Conservation (phyloP, 2,113 vertebrate genomes). For the Petrocephalus zakoni region DNA sequence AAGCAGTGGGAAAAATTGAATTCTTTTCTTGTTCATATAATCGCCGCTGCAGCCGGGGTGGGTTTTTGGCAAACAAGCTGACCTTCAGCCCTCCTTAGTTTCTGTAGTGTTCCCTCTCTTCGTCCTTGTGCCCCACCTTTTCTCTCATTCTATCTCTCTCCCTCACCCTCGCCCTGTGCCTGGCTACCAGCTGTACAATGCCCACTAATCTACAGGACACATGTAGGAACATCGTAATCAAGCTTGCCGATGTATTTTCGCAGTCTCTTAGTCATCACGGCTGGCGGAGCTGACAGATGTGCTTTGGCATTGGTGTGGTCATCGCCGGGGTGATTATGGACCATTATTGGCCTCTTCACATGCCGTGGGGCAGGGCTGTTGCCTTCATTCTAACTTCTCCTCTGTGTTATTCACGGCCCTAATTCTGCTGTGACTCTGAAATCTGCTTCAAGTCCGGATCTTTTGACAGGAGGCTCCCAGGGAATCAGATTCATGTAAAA, state of each 20-base stretch:
- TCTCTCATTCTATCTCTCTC: too few relatives aligned
- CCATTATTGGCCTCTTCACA: neutral
- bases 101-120: neutral
- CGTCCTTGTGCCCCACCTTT: neutral
- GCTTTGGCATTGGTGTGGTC: neutral
- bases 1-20: neutral
- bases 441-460: neutral
- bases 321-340: neutral
- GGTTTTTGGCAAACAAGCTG: neutral
- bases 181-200: neutral
- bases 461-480: slow-evolving; percentile 12
- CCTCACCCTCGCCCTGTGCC: neutral
- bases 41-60: neutral
- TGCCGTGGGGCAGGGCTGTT: neutral
- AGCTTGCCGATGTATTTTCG: neutral
- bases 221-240: neutral
- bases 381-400: slow-evolving; percentile 12
- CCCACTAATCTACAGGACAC: neutral
- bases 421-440: slow-evolving; percentile 14
- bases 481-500: slow-evolving; percentile 10
- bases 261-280: neutral
- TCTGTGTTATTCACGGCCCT: slow-evolving; percentile 13
- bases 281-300: neutral
- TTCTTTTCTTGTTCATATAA: neutral
- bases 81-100: neutral